A percentile compares a stretch with the other conserved stretches of the same genome.
Conservation (phyloP, 2,888 invertebrate genomes). For the Philereme vetulata region DNA sequence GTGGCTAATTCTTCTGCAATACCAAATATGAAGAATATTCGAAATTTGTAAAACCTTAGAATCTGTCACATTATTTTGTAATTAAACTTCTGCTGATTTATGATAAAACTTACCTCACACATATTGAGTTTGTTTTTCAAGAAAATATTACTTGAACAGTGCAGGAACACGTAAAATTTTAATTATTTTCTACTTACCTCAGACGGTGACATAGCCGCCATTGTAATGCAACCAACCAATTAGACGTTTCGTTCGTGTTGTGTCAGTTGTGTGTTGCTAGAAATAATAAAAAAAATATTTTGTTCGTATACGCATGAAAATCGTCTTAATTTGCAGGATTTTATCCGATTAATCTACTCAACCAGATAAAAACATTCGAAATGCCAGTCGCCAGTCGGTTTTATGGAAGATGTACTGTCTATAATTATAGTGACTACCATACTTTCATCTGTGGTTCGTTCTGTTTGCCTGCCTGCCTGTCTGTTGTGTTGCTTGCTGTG, state of each 20-base stretch:
- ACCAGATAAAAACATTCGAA: too few relatives aligned
- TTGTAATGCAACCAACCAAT: slow-evolving; percentile 78
- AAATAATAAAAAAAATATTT: too few relatives aligned
- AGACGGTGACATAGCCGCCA: slow-evolving; percentile 90
- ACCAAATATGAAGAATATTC: background rate
- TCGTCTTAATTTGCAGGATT: too few relatives aligned
- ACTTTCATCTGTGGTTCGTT: too few relatives aligned
- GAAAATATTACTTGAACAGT: background rate
- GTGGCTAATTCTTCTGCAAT: background rate
- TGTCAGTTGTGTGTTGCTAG: slow-evolving; percentile 61
- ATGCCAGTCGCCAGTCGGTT: too few relatives aligned
- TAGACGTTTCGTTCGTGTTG: slow-evolving; percentile 69
- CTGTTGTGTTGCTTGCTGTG: too few relatives aligned
- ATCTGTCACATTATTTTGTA: slow-evolving; percentile 21
- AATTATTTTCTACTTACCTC: slow-evolving; percentile 85
- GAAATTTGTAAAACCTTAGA: background rate
- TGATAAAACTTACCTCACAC: slow-evolving; percentile 18
- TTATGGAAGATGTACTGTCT: too few relatives aligned
- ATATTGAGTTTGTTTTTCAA: slow-evolving; percentile 16
- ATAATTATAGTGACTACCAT: too few relatives aligned
- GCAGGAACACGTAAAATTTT: slow-evolving; percentile 38
- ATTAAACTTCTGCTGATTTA: slow-evolving; percentile 9
- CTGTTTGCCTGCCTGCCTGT: too few relatives aligned
- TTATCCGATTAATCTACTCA: too few relatives aligned
- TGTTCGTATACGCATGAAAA: too few relatives aligned